A percentile compares a stretch with the other conserved stretches of the same genome.
These are phyloP conservation scores for Trachythela sp. DNA, from an alignment of 64 coral and sea anemone species.

Conservation along the genomic window DNA sequence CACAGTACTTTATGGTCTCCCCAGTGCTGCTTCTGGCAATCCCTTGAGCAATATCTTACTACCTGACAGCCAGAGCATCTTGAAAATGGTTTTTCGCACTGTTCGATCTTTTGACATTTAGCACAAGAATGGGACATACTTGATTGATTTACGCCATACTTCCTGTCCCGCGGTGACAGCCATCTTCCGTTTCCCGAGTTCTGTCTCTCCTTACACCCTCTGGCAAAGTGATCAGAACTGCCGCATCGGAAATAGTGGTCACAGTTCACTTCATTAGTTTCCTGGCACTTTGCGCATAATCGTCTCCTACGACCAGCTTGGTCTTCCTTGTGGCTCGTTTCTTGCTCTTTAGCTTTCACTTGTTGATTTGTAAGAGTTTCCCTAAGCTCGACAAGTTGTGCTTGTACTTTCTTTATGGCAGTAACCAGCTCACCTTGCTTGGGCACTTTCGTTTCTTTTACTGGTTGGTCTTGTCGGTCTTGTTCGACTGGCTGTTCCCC, in stretches of 20 bases:
- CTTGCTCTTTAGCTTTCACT: conserved; percentile 3
- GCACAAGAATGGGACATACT: conserved; percentile 21
- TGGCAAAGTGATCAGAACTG: conserved; percentile 45
- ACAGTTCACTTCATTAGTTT: conserved; percentile 22
- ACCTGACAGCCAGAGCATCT: no score
- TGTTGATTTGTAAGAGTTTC: conserved; percentile 22
- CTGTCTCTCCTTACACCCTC: conserved; percentile 41
- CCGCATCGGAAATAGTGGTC: conserved; percentile 54
- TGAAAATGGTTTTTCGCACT: background rate
- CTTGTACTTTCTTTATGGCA: background rate
- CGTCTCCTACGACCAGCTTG: conserved; percentile 5
- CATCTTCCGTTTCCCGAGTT: conserved; percentile 27
- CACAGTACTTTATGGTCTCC: conserved; percentile 15
- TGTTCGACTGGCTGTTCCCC: no score
- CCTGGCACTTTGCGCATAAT: background rate
- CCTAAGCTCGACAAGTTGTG: background rate
- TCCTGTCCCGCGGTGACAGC: conserved; percentile 39
- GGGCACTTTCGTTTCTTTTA: conserved; percentile 8
- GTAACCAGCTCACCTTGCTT: conserved; percentile 18
- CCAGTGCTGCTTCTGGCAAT: background rate
- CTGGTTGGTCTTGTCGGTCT: no score
- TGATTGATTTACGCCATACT: conserved; percentile 8
- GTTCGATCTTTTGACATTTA: conserved; percentile 7
- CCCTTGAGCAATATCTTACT: conserved; percentile 13
- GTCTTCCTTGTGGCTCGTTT: background rate